Percentiles rank a stretch among this genome's conserved stretches.
Conservation (phyloP, 2,113 vertebrate genomes). For the Ptychochromis oligacanthus region DNA sequence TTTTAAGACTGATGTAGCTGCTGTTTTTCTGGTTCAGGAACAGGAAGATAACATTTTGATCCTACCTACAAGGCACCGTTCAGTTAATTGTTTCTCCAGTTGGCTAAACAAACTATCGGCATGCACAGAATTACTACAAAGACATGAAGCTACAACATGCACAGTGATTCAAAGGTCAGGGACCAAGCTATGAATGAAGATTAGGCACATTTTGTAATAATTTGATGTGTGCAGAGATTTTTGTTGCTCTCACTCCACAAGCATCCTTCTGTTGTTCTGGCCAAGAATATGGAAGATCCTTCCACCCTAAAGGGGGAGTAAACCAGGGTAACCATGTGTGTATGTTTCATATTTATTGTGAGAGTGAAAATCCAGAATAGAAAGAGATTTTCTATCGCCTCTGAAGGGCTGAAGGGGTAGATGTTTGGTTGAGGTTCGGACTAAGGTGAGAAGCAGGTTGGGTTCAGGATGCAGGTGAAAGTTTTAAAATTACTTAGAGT, state of each 20-base stretch:
- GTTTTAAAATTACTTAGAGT: neutral
- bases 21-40: neutral
- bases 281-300: neutral
- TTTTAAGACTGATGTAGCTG: neutral
- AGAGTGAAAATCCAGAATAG: neutral
- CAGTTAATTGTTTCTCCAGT: constrained; percentile 2
- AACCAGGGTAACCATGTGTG: neutral
- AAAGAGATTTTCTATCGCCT: neutral
- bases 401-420: neutral
- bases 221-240: neutral
- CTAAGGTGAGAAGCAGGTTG: neutral
- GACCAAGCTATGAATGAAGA: neutral
- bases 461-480: neutral
- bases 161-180: neutral
- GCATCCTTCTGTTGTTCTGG: too few species aligned
- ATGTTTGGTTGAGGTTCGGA: neutral
- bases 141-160: neutral
- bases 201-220: neutral
- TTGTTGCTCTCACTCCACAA: neutral
- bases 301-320: neutral
- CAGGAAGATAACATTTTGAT: neutral
- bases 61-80: neutral
- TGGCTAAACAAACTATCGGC: neutral
- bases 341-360: neutral
- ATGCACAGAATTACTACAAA: neutral